Evolutionary conservation across 2,888 invertebrate genomes (phyloP).

Genomic region (Vesta saturnalis): DNA sequence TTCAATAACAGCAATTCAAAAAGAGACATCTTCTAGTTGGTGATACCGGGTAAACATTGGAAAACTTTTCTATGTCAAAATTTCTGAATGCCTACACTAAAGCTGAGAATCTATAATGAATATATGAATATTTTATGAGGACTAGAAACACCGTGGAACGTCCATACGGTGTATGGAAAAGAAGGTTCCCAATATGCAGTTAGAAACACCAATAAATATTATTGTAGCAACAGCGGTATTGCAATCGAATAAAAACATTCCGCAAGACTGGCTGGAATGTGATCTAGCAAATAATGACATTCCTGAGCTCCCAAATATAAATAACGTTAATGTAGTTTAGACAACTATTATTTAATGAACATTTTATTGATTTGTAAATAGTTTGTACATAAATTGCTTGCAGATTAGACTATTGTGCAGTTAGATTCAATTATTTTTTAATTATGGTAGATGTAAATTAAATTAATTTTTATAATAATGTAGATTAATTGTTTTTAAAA

Average conservation of each 20-base stretch:
- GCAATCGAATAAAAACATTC: constrained; percentile 43
- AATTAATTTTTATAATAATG: too few relatives aligned
- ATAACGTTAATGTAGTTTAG: neutral
- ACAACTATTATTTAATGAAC: neutral
- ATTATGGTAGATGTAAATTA: too few relatives aligned
- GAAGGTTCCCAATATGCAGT: constrained; percentile 37
- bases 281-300: neutral
- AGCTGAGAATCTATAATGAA: constrained; percentile 49
- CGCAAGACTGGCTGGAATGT: neutral
- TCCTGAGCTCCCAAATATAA: neutral
- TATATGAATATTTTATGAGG: constrained; percentile 48
- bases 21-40: constrained; percentile 49
- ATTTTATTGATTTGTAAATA: neutral
- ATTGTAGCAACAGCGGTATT: constrained; percentile 49
- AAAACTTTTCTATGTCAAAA: constrained; percentile 49
- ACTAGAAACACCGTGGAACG: constrained; percentile 53
- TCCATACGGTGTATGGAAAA: constrained; percentile 49
- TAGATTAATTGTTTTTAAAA: too few relatives aligned
- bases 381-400: too few relatives aligned
- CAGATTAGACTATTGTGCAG: too few relatives aligned
- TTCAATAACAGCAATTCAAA: constrained; percentile 47
- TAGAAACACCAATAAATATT: constrained; percentile 41
- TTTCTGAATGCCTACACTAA: constrained; percentile 40
- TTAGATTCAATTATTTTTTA: too few relatives aligned
- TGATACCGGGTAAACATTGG: constrained; percentile 50